phyloP scores from a whole-genome alignment of 2,888 invertebrate species.

The Mongoloraphidia duomilia region DNA sequence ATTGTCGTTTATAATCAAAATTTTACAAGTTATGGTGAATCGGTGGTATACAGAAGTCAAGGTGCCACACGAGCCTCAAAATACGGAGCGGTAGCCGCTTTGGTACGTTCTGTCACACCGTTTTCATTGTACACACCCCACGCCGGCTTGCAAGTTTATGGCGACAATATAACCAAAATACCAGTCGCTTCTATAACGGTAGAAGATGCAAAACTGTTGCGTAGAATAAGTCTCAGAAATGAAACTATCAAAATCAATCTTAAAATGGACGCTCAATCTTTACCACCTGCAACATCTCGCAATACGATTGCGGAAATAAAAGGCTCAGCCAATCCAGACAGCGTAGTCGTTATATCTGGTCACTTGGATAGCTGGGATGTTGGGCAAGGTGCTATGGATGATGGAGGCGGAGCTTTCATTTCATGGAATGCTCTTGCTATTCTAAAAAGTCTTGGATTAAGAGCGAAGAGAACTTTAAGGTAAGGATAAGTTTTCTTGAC shows the following conservation, averaged over 20 bases:
- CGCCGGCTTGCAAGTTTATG: conserved; percentile 55
- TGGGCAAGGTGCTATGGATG: conserved; percentile 78
- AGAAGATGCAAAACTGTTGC: conserved; percentile 63
- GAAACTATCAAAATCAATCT: conserved; percentile 37
- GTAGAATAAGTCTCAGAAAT: conserved; percentile 42
- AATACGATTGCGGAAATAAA: conserved; percentile 58
- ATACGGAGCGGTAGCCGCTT: conserved; percentile 59
- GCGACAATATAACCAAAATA: conserved; percentile 42
- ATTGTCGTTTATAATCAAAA: conserved; percentile 63
- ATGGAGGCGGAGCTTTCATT: conserved; percentile 67
- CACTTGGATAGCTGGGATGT: conserved; percentile 84
- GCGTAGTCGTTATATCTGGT: conserved; percentile 62
- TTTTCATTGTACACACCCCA: conserved; percentile 66
- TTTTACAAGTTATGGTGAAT: conserved; percentile 48
- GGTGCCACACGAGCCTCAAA: conserved; percentile 56
- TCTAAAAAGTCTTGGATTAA: conserved; percentile 45
- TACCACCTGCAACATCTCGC: conserved; percentile 43
- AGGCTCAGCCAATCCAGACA: conserved; percentile 33
- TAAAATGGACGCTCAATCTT: conserved; percentile 46
- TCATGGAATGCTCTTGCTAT: conserved; percentile 61
- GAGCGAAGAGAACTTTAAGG: conserved; percentile 57
- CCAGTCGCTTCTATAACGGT: conserved; percentile 61
- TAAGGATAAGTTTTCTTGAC: conserved; percentile 13
- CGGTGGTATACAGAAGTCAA: conserved; percentile 46
- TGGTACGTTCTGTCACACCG: conserved; percentile 62